Conservation (phyloP, 2,797 vertebrate species). For the Siniperca undulata region DNA sequence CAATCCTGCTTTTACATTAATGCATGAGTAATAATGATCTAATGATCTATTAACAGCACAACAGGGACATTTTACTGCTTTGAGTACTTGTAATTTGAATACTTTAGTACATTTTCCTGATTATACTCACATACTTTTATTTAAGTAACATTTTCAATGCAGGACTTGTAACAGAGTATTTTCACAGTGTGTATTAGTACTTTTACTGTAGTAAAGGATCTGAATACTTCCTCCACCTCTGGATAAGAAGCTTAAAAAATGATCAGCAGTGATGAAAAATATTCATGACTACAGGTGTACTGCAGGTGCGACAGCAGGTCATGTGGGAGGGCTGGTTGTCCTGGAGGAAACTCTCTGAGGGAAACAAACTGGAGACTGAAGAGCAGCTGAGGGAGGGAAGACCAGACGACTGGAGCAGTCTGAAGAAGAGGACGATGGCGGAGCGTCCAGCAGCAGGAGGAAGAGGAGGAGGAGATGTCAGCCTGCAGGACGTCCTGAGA, state of each 20-base stretch:
- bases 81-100: too few species aligned
- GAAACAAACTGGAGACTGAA: constrained; percentile 7
- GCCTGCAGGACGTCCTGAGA: constrained; percentile 71
- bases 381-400: constrained; percentile 4
- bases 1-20: too few species aligned
- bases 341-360: constrained; percentile 56
- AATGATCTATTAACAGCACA: too few species aligned
- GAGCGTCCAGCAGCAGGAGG: constrained; percentile 16
- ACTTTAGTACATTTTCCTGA: too few species aligned
- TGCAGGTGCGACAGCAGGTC: constrained; percentile 16
- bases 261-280: too few species aligned
- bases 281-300: not conserved
- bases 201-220: not conserved
- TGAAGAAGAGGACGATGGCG: constrained; percentile 36
- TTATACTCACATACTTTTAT: too few species aligned
- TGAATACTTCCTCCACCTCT: not conserved
- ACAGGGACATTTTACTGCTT: too few species aligned
- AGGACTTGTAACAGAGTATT: too few species aligned
- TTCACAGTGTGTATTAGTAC: too few species aligned
- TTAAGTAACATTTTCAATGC: too few species aligned
- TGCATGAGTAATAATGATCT: too few species aligned
- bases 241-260: not conserved
- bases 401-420: constrained; percentile 7
- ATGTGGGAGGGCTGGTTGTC: constrained; percentile 47
- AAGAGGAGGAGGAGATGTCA: constrained; percentile 37